Evolutionary conservation across 2,888 invertebrate genomes (phyloP).

Genomic region (Parasteatoda lunata): DNA sequence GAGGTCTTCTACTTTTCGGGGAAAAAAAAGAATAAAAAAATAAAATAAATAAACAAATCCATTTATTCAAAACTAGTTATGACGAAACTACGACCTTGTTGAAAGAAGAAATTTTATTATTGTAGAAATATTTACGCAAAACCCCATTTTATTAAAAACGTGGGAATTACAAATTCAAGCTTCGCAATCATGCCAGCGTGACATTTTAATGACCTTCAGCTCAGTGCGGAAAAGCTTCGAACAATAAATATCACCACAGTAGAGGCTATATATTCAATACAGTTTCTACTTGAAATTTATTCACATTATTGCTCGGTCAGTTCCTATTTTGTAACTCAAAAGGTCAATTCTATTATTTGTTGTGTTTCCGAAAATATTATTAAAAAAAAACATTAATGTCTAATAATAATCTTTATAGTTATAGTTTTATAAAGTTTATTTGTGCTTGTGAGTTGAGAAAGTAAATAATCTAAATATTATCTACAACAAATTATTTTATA

Average conservation of each 20-base stretch:
- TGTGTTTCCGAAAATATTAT: not conserved
- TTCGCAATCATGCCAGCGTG: not conserved
- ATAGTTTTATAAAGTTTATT: too few relatives aligned
- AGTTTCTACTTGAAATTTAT: not conserved
- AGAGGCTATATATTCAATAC: not conserved
- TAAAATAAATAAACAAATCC: too few relatives aligned
- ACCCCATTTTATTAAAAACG: not conserved
- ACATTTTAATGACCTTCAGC: conserved; percentile 2
- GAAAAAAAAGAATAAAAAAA: too few relatives aligned
- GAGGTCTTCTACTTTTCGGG: too few relatives aligned
- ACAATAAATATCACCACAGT: not conserved
- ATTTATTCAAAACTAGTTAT: too few relatives aligned
- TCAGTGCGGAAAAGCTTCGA: not conserved
- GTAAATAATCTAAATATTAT: too few relatives aligned
- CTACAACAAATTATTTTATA: too few relatives aligned
- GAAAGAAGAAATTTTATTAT: too few relatives aligned
- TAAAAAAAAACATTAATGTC: too few relatives aligned
- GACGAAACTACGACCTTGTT: too few relatives aligned
- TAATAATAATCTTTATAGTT: too few relatives aligned
- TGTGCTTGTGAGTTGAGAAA: not conserved
- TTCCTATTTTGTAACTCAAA: not conserved
- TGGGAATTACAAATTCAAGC: not conserved
- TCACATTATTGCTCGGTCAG: not conserved
- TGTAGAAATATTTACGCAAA: not conserved
- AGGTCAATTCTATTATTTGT: not conserved